These are phyloP conservation scores for Lasioglossum pauxillum DNA, from an alignment of 2,888 invertebrate species.

Conservation along the genomic window DNA sequence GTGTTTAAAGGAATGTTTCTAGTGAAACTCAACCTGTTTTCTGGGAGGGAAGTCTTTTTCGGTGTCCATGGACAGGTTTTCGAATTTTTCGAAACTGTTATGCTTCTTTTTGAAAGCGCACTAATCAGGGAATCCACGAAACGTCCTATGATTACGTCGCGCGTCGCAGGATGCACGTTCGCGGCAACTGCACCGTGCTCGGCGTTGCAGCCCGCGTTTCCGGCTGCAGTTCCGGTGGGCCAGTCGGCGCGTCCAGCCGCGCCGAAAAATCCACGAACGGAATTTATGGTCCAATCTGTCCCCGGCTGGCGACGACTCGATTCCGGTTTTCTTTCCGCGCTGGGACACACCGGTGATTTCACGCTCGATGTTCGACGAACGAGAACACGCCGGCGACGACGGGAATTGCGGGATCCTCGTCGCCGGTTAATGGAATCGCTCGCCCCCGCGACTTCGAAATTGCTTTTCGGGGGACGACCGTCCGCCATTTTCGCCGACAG, in stretches of 20 bases:
- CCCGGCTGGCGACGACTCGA: slow-evolving; percentile 31
- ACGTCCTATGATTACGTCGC: neutral
- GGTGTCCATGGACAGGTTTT: no score
- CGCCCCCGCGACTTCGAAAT: neutral
- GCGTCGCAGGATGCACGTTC: neutral
- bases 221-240: slow-evolving; percentile 17
- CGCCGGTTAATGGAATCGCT: slow-evolving; percentile 13
- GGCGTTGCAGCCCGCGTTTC: slow-evolving; percentile 6
- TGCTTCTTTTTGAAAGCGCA: no score
- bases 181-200: neutral
- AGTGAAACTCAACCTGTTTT: no score
- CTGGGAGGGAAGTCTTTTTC: no score
- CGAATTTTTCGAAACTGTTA: no score
- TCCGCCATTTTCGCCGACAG: neutral
- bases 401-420: neutral
- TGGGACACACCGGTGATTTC: neutral
- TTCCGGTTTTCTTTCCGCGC: slow-evolving; percentile 9
- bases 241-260: neutral
- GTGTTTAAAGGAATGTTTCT: no score
- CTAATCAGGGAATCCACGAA: neutral
- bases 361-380: slow-evolving; percentile 21
- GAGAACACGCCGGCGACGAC: neutral
- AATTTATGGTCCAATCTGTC: slow-evolving; percentile 51
- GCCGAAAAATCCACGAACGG: slow-evolving; percentile 1
- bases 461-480: neutral